These are phyloP conservation scores for Taeniopygia guttata DNA, from an alignment of 2,797 vertebrate species.

Conservation along the genomic window DNA sequence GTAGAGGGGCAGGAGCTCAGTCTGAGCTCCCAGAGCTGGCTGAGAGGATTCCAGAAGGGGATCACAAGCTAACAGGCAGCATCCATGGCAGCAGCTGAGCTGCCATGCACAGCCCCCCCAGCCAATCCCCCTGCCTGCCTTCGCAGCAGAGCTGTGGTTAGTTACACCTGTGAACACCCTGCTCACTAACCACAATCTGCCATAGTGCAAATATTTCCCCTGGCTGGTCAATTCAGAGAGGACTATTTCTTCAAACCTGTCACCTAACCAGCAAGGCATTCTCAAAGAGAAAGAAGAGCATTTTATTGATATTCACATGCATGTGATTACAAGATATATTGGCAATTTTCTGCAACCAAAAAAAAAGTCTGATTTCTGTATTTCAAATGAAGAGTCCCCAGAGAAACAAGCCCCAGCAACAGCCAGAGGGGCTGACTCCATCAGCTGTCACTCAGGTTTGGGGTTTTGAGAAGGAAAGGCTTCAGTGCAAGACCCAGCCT, in stretches of 20 bases:
- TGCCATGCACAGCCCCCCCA: not conserved
- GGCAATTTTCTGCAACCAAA: not conserved
- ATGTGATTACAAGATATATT: not conserved
- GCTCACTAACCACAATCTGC: not conserved
- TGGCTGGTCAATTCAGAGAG: not conserved
- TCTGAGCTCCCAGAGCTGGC: not conserved
- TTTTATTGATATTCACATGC: not conserved
- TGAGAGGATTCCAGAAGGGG: slow-evolving; percentile 8
- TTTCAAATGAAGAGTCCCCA: not conserved
- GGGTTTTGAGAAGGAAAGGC: not conserved
- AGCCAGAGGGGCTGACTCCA: not conserved
- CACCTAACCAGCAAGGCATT: not conserved
- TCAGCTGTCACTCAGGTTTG: not conserved
- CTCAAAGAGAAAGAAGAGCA: not conserved
- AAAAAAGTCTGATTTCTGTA: not conserved
- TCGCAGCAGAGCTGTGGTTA: not conserved
- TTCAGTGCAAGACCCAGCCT: not conserved
- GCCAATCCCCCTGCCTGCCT: not conserved
- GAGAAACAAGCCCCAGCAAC: not conserved
- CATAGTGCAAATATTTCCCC: not conserved
- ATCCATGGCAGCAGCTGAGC: not conserved
- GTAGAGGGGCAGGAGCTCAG: not conserved
- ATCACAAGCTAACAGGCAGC: slow-evolving; percentile 19
- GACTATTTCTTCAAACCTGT: not conserved
- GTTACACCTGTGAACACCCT: not conserved